Percentiles rank a stretch among this genome's conserved stretches.
Evolutionary conservation across 2,888 invertebrate genomes (phyloP).

Genomic region (Zeuzera pyrina): DNA sequence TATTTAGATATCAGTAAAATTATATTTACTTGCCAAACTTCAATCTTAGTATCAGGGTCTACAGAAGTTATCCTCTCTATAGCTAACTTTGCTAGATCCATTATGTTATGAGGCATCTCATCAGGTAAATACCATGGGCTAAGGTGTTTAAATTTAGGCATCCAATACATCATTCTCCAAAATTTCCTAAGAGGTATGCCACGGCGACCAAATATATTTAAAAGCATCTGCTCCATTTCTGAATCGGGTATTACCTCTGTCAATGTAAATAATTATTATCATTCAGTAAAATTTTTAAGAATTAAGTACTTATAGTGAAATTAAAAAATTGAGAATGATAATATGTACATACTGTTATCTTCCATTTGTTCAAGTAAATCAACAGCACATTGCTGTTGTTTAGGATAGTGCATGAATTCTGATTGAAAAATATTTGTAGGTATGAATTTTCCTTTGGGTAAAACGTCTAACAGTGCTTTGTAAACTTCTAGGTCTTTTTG

Average conservation of each 20-base stretch:
- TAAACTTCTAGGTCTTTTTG: conserved; percentile 90
- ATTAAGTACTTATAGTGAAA: too few relatives aligned
- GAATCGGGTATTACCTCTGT: conserved; percentile 91
- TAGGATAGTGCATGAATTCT: conserved; percentile 94
- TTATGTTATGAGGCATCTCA: conserved; percentile 81
- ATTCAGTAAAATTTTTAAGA: too few relatives aligned
- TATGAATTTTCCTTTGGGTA: conserved; percentile 92
- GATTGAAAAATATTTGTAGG: conserved; percentile 87
- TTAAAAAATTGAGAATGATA: too few relatives aligned
- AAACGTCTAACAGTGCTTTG: conserved; percentile 86
- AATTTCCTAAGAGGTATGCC: conserved; percentile 82
- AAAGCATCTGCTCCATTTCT: conserved; percentile 87
- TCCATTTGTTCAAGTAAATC: conserved; percentile 96
- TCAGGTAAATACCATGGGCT: conserved; percentile 90
- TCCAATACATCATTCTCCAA: conserved; percentile 91
- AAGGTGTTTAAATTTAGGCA: conserved; percentile 93
- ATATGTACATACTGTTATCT: conserved; percentile 86
- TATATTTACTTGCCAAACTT: conserved; percentile 73
- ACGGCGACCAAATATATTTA: conserved; percentile 87
- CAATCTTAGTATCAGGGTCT: conserved; percentile 80
- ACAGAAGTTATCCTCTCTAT: conserved; percentile 87
- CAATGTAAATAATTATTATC: conserved; percentile 18
- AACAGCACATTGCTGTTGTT: conserved; percentile 95
- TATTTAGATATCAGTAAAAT: too few relatives aligned
- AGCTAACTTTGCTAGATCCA: conserved; percentile 86